Base-by-base conservation (phyloP, 2,113 vertebrate genomes). In the Limanda limanda region DNA sequence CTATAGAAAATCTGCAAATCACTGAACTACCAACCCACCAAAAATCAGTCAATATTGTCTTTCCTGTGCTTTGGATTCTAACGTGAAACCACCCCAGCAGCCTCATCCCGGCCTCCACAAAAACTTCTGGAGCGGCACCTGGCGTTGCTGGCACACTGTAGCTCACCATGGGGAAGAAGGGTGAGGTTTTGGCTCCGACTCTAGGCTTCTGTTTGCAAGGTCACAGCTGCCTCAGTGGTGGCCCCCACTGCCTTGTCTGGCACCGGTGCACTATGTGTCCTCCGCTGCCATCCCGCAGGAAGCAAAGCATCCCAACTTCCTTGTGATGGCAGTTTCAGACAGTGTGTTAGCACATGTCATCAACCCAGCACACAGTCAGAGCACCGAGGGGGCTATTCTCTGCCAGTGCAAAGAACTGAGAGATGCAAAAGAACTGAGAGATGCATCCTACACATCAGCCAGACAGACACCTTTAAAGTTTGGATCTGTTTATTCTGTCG, bases 211-310 rank as follows among this genome's bases (percentile, higher is more conserved):
- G 91, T 90, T 91, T 88, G 78, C 92, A 92, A 93, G 92, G 91
- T 93, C 92, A 95, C 91, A 95, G 88, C 90, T 93, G 92, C 87
- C 85, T 91, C 82, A 80, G 59, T 56, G 88, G 89, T 88, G 85
- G 79, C 87, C 85, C 89, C 80, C 85, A 86, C 82, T 64, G 88
- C 82, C 90, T 81, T 23, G 80, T 89, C 87, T 93, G 90, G 91
- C 92, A 93, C 79, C n/a, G 69, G 21, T 64, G 74, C 25, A 5
- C 69, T 23, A 2, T 25, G 69, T 59, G 66, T 86, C 76, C 79
- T 87, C 81, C 78, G 57, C 73, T 78, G 86, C 81, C 79, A 72
- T 83, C 76, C 77, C 79, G 83, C 78, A 90, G 62, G 79, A 88
- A 70, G 76, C 62, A 60, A 77, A 78, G 76, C 69, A 83, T 54